Evolutionary conservation across 2,888 invertebrate species (phyloP).

Genomic region (Hemistola chrysoprasaria): DNA sequence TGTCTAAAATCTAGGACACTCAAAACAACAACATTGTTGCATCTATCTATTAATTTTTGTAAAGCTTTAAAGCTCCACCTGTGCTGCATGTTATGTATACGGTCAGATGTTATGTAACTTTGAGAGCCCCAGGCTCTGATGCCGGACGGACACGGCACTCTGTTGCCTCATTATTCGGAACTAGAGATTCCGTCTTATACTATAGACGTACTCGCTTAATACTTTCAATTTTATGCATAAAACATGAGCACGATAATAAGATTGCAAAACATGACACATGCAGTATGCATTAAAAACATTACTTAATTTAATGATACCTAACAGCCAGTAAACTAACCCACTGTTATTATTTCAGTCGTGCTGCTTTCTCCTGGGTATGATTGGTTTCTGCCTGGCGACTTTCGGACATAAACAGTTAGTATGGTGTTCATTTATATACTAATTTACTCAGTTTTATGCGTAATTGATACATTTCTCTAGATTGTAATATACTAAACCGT

Average conservation of each 20-base stretch:
- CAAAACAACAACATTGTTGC: too few species aligned
- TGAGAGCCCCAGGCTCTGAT: too few species aligned
- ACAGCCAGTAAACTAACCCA: constrained; percentile 16
- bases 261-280: background rate
- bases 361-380: constrained; percentile 69
- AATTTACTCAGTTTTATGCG: constrained; percentile 4
- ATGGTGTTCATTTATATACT: constrained; percentile 54
- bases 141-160: background rate
- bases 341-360: constrained; percentile 71
- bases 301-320: too few species aligned
- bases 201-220: constrained; percentile 28
- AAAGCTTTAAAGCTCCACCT: too few species aligned
- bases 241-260: constrained; percentile 1
- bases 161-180: constrained; percentile 30
- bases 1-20: too few species aligned
- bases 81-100: too few species aligned
- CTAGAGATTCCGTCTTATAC: constrained; percentile 28
- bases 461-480: constrained; percentile 32
- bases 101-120: too few species aligned
- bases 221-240: constrained; percentile 42
- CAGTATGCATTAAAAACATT: background rate
- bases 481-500: constrained; percentile 26
- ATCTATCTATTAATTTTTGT: too few species aligned
- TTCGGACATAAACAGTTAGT: constrained; percentile 80
- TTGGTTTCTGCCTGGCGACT: constrained; percentile 75